phyloP scores from a whole-genome alignment of 2,797 vertebrate species.

The Rhinatrema bivittatum region DNA sequence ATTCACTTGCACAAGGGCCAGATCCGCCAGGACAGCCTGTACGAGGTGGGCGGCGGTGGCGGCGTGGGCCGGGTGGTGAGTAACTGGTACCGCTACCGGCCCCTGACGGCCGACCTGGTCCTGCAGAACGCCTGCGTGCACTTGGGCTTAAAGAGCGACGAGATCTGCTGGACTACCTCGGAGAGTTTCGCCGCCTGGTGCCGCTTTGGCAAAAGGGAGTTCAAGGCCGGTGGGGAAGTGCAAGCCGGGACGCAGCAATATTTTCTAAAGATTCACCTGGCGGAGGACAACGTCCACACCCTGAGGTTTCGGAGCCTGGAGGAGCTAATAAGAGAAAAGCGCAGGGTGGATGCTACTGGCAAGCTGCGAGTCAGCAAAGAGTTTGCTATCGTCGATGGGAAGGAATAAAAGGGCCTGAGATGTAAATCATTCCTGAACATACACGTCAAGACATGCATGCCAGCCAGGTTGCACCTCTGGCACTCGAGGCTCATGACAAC shows the following conservation, averaged over 20 bases:
- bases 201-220: constrained; percentile 95
- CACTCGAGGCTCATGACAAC: constrained; percentile 37
- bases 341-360: constrained; percentile 88
- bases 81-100: constrained; percentile 92
- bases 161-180: constrained; percentile 97
- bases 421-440: constrained; percentile 9
- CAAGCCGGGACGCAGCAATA: constrained; percentile 77
- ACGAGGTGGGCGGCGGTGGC: constrained; percentile 78
- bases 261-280: constrained; percentile 89
- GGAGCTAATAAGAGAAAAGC: constrained; percentile 93
- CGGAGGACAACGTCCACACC: constrained; percentile 81
- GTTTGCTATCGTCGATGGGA: constrained; percentile 76
- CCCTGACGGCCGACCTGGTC: constrained; percentile 89
- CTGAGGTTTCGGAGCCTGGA: constrained; percentile 91
- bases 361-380: constrained; percentile 80
- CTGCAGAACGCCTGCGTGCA: constrained; percentile 95
- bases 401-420: constrained; percentile 62
- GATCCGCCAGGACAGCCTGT: constrained; percentile 93
- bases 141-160: constrained; percentile 83
- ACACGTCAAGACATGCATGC: constrained; percentile 45
- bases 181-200: constrained; percentile 99
- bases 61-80: constrained; percentile 89
- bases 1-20: constrained; percentile 93
- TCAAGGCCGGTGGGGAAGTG: constrained; percentile 91
- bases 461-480: constrained; percentile 42